Base-by-base conservation (phyloP, 2,113 vertebrate genomes). In the Corvus hawaiiensis region DNA sequence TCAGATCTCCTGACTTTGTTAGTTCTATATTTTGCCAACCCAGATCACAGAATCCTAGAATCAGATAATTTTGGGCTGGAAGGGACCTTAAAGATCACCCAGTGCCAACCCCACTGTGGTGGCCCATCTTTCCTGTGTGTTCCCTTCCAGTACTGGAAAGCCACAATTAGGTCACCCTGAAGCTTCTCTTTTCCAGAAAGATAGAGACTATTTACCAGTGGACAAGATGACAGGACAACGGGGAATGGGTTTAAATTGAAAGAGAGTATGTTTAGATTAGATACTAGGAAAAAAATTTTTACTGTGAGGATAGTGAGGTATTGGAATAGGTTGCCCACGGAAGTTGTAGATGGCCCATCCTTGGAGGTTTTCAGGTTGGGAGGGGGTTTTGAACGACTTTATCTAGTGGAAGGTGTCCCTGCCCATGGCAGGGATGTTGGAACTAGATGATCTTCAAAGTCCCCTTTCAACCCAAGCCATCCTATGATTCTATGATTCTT, bases 71-170 rank as follows among this genome's bases (percentile, higher is more conserved):
- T 75, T 54, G 11, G 3, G 7, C 44, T 46, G 28, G 27, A 87
- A 62, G 15, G 6, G 35, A 24, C 10, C 6, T 28, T 46, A 54
- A 68, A 54, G 41, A 54, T 54, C 23, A 62, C 15, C 15, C 11
- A 16, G 55, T 54, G 24, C 7, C 55, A 62, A 27, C 3, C 1
- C 13, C 6, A 0, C 6, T 14, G 3, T 28, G 11, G 23, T 69
- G 18, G 30, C 23, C 9, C 19, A 51, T 51, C 24, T 61, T 41
- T 51, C 19, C 19, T 43, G 30, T 51, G 10, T n/a, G 35, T 41
- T 43, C 35, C 37, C 24, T n/a, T 71, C 32, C n/a, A 37, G 28
- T 39, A 32, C 21, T 67, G 15, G 28, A 55, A 56, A 3, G 8
- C 8, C 51, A 13, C 23, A 59, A 23, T 33, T 28, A 46, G 7